Percentiles rank a stretch among this genome's conserved stretches.
These are phyloP conservation scores for Trachelus stipa DNA, from an alignment of 2,888 invertebrate species.

Conservation along the genomic window DNA sequence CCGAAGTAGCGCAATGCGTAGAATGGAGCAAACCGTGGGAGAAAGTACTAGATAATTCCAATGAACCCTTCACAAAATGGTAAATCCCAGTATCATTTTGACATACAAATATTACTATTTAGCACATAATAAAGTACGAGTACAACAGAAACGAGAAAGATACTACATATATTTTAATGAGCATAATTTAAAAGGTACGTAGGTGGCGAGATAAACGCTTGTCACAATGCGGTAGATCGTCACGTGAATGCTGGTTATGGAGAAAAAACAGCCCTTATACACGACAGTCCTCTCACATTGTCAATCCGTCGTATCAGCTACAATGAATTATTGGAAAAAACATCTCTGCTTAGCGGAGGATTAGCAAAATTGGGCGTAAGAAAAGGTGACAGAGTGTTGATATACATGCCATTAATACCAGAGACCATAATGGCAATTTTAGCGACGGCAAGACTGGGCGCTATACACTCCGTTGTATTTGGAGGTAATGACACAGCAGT, in stretches of 20 bases:
- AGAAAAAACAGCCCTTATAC: constrained; percentile 83
- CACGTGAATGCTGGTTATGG: constrained; percentile 86
- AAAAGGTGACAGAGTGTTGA: constrained; percentile 86
- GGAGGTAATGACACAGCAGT: constrained; percentile 74
- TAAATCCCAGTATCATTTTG: constrained; percentile 57
- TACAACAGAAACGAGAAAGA: not conserved
- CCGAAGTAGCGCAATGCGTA: constrained; percentile 78
- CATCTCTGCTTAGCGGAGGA: constrained; percentile 86
- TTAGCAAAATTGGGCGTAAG: constrained; percentile 81
- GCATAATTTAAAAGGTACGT: constrained; percentile 74
- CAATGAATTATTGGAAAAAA: constrained; percentile 82
- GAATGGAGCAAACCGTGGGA: constrained; percentile 90
- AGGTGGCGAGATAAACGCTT: constrained; percentile 92
- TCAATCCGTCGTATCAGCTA: constrained; percentile 84
- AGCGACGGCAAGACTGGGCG: constrained; percentile 88
- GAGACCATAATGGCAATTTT: constrained; percentile 91
- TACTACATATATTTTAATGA: too few relatives aligned
- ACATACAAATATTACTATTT: not conserved
- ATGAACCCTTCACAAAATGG: constrained; percentile 92
- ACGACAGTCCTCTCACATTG: constrained; percentile 90
- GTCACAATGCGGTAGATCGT: constrained; percentile 92
- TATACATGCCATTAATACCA: constrained; percentile 96
- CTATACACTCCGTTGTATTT: constrained; percentile 94
- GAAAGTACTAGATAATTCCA: constrained; percentile 83
- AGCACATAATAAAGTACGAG: not conserved